These are phyloP conservation scores for Drosophila albomicans DNA, from an alignment of 1,140 invertebrate genomes.

Conservation along the genomic window DNA sequence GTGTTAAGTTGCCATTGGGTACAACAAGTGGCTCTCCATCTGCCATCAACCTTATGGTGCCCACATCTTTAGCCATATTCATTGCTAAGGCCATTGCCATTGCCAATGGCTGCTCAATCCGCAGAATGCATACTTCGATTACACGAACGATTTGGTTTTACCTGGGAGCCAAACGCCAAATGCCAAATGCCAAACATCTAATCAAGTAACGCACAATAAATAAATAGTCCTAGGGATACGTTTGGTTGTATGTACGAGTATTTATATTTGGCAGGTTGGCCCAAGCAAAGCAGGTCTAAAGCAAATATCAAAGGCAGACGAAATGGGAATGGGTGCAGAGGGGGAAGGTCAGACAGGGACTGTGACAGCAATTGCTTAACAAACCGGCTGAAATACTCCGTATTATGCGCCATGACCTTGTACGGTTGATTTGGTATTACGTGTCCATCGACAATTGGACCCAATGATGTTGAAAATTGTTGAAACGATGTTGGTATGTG, in stretches of 20 bases:
- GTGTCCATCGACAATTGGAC: constrained; percentile 93
- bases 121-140: constrained; percentile 60
- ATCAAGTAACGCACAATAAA: constrained; percentile 80
- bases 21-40: constrained; percentile 60
- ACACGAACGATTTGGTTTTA: constrained; percentile 72
- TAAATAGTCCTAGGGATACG: constrained; percentile 54
- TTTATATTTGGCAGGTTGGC: constrained; percentile 53
- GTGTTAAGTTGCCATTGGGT: constrained; percentile 34
- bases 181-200: constrained; percentile 67
- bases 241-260: neutral
- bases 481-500: constrained; percentile 87
- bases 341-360: constrained; percentile 22
- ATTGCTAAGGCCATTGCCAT: neutral
- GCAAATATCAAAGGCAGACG: constrained; percentile 57
- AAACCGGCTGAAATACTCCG: constrained; percentile 88
- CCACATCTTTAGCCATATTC: neutral
- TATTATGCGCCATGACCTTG: constrained; percentile 90
- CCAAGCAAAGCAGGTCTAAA: constrained; percentile 29
- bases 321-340: constrained; percentile 13
- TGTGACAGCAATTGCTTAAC: constrained; percentile 74
- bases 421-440: constrained; percentile 92
- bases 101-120: constrained; percentile 30
- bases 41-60: constrained; percentile 51
- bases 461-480: constrained; percentile 90
- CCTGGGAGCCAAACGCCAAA: constrained; percentile 52